Conservation (phyloP, 2,888 invertebrate genomes). For the Tryphoninae sp. region DNA sequence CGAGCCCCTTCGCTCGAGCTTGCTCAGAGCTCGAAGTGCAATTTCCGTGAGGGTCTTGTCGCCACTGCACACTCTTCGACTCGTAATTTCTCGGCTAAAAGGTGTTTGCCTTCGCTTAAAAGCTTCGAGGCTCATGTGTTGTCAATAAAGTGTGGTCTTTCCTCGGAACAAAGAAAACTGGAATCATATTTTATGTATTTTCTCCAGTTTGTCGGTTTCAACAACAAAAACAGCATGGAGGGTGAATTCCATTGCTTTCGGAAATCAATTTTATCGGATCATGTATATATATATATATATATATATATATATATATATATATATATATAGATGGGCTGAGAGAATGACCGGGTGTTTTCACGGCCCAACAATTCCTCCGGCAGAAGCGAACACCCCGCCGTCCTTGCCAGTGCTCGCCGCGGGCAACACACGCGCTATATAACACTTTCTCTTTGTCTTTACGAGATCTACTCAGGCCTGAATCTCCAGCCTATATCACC, state of each 20-base stretch:
- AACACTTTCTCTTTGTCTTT: constrained; percentile 39
- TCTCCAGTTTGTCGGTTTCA: not conserved
- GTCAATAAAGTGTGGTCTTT: not conserved
- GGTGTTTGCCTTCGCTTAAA: not conserved
- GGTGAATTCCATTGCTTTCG: constrained; percentile 58
- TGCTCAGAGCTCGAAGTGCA: constrained; percentile 25
- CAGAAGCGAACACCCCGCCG: constrained; percentile 39
- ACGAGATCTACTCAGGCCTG: constrained; percentile 44
- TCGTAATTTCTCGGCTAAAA: constrained; percentile 2
- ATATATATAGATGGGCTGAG: constrained; percentile 16
- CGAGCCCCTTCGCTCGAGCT: constrained; percentile 3
- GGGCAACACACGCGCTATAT: constrained; percentile 27
- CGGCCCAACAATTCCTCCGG: constrained; percentile 55
- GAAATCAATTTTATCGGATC: constrained; percentile 61
- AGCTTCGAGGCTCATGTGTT: not conserved
- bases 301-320: not conserved
- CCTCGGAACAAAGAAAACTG: not conserved
- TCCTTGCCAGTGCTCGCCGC: constrained; percentile 13
- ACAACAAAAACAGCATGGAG: constrained; percentile 24
- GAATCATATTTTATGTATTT: not conserved
- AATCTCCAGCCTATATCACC: not conserved
- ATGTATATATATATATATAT: not conserved
- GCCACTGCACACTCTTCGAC: not conserved
- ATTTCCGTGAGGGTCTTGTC: constrained; percentile 25
- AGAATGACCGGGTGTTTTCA: constrained; percentile 61